Conservation (phyloP, 2,888 invertebrate genomes). For the Operophtera brumata region DNA sequence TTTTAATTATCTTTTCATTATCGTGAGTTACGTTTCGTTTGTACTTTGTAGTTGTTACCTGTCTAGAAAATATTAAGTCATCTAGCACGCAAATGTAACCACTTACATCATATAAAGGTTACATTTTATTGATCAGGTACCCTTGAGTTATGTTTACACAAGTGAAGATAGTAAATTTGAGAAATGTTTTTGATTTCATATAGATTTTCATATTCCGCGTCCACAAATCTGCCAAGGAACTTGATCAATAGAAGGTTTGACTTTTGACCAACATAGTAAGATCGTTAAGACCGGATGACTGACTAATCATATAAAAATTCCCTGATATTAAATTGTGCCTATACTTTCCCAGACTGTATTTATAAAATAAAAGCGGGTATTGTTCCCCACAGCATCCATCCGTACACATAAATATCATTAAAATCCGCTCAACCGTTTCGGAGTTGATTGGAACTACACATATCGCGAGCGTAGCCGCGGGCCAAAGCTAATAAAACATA, state of each 20-base stretch:
- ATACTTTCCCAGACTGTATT: background rate
- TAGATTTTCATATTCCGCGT: background rate
- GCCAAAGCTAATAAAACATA: no score
- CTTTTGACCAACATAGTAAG: background rate
- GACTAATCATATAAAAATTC: background rate
- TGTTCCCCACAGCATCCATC: no score
- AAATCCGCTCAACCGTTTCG: no score
- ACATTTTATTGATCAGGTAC: slow-evolving; percentile 1
- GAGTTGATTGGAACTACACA: no score
- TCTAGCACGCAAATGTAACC: slow-evolving; percentile 7
- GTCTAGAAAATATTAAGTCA: slow-evolving; percentile 9
- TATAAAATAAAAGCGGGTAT: no score
- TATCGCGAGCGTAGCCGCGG: no score
- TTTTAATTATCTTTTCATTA: background rate
- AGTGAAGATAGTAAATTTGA: slow-evolving; percentile 1
- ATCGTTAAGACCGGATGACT: background rate
- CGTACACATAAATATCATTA: no score
- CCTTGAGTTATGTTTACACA: slow-evolving; percentile 11
- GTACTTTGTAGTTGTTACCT: background rate
- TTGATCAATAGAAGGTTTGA: background rate
- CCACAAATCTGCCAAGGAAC: no score
- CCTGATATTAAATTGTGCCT: background rate
- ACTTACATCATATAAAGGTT: background rate
- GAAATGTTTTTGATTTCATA: background rate
- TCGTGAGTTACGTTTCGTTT: background rate